These are phyloP conservation scores for Lasioglossum calceatum DNA, from an alignment of 2,888 invertebrate genomes.

Conservation along the genomic window DNA sequence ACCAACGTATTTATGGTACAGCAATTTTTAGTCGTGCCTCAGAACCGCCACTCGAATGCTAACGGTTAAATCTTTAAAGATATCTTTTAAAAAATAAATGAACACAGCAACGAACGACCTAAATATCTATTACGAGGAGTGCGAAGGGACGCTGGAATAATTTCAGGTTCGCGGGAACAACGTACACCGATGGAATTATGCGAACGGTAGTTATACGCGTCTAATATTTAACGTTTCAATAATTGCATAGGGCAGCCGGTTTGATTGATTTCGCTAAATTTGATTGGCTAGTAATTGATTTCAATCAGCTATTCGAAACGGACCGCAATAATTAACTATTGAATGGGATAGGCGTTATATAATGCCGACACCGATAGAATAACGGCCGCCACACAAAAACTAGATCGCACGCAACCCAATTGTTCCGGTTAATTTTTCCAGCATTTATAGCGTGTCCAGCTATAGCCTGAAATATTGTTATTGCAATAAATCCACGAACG, in stretches of 20 bases:
- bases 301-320: background rate
- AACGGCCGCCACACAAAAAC: background rate
- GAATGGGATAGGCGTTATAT: background rate
- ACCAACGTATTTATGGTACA: too few relatives aligned
- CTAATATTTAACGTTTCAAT: background rate
- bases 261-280: background rate
- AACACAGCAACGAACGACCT: too few relatives aligned
- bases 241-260: background rate
- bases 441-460: background rate
- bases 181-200: background rate
- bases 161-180: background rate
- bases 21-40: too few relatives aligned
- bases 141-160: background rate
- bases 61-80: too few relatives aligned
- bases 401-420: background rate
- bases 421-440: background rate
- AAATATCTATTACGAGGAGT: background rate
- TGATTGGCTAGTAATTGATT: background rate
- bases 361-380: background rate
- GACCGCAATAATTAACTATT: conserved; percentile 1
- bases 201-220: background rate
- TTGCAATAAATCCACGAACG: background rate
- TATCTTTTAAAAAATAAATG: too few relatives aligned
- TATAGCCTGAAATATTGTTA: background rate
- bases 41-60: too few relatives aligned